phyloP scores from a whole-genome alignment of 2,888 invertebrate species.

The Diadegma fenestrale region DNA sequence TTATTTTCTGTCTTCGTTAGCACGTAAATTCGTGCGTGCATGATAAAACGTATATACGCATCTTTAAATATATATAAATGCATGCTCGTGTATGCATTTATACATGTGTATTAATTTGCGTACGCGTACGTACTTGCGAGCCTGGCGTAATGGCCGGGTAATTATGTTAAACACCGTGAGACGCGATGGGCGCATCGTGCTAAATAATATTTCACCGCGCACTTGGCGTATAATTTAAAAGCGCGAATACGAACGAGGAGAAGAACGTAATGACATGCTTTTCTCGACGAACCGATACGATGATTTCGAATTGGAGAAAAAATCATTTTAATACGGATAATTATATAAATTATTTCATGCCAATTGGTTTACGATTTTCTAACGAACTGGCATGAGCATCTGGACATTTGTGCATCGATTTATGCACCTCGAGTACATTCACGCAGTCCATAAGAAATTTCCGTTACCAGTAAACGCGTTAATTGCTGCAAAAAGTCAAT shows the following conservation, averaged over 20 bases:
- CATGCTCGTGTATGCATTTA: not conserved
- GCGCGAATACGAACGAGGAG: constrained; percentile 18
- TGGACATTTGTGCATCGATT: not conserved
- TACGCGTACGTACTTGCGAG: constrained; percentile 27
- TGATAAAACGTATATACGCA: constrained; percentile 9
- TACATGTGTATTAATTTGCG: constrained; percentile 9
- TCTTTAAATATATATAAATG: constrained; percentile 24
- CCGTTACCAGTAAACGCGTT: not conserved
- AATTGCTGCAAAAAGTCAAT: too few species aligned
- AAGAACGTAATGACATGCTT: constrained; percentile 3
- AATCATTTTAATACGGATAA: constrained; percentile 19
- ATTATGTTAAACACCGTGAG: constrained; percentile 67
- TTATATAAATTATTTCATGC: not conserved
- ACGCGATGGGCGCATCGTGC: constrained; percentile 43
- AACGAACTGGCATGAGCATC: not conserved
- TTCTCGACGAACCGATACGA: not conserved
- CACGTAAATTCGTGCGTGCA: constrained; percentile 17
- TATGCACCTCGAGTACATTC: not conserved
- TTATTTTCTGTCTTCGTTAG: constrained; percentile 31
- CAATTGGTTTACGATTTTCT: not conserved
- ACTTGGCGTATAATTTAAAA: constrained; percentile 55
- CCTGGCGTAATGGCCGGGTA: constrained; percentile 58
- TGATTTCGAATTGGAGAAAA: constrained; percentile 10
- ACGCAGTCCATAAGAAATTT: not conserved
- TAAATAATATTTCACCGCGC: constrained; percentile 62